Evolutionary conservation across 2,113 vertebrate species (phyloP).

Genomic region (Cricetomys ansorgei): DNA sequence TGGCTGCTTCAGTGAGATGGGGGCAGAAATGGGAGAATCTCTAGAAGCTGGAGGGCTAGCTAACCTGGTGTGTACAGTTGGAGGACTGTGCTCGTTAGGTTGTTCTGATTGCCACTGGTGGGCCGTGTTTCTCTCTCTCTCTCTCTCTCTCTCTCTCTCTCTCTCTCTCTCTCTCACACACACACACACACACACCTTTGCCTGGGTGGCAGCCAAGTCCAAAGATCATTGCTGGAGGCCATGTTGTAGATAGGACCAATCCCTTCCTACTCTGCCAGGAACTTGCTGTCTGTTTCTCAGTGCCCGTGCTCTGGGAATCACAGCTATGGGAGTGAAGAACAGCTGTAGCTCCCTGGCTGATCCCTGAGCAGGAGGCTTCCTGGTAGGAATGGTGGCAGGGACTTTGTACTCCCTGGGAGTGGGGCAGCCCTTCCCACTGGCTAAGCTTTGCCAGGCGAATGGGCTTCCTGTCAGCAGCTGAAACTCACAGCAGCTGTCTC

Average conservation of each 20-base stretch:
- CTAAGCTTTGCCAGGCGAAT: neutral
- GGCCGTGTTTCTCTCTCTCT: no score
- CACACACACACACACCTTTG: neutral
- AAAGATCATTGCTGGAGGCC: neutral
- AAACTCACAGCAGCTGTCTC: neutral
- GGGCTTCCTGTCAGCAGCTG: neutral
- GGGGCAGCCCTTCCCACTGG: neutral
- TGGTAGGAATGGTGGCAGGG: neutral
- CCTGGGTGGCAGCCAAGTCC: neutral
- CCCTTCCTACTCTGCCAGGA: neutral
- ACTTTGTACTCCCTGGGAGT: accelerated
- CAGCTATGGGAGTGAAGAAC: neutral
- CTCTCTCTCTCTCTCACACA: no score
- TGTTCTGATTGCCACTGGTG: neutral
- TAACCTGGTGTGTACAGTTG: neutral
- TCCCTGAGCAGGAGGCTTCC: neutral
- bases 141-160: no score
- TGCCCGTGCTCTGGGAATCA: neutral
- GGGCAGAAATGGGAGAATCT: neutral
- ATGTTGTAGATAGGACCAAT: no score
- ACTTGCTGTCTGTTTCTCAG: neutral
- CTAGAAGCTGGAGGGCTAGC: neutral
- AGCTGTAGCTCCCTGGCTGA: neutral
- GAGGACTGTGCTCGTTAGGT: neutral
- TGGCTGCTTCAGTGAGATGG: neutral